phyloP scores from a whole-genome alignment of 1,140 invertebrate genomes.

The Ladona fulva region DNA sequence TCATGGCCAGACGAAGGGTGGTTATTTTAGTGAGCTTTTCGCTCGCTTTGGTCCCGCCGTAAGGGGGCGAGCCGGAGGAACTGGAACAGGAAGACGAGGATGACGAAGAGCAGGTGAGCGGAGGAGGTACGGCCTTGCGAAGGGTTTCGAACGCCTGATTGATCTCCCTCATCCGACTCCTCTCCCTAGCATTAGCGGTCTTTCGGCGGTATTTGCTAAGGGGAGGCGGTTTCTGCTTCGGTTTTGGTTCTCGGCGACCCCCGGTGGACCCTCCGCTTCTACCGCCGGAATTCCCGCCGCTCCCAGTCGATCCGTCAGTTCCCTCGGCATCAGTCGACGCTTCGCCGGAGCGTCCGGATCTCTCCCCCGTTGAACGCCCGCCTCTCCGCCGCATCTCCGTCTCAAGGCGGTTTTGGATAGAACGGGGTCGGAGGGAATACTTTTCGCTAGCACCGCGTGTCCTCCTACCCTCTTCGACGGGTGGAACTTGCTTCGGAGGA shows the following conservation, averaged over 20 bases:
- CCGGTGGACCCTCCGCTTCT: conserved; percentile 5
- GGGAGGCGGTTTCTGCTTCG: conserved; percentile 67
- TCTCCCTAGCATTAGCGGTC: conserved; percentile 79
- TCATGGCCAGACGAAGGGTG: conserved; percentile 74
- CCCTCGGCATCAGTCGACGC: neutral
- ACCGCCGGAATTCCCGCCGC: conserved; percentile 26
- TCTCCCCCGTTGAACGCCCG: conserved; percentile 3
- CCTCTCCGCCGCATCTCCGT: conserved; percentile 34
- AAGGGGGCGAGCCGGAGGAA: conserved; percentile 27
- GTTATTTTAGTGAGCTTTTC: conserved; percentile 84
- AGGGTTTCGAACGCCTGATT: conserved; percentile 78
- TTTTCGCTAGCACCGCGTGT: conserved; percentile 28
- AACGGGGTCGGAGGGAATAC: conserved; percentile 43
- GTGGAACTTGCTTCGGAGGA: neutral
- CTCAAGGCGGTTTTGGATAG: conserved; percentile 42
- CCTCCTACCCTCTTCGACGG: neutral
- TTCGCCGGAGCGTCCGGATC: neutral
- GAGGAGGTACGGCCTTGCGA: conserved; percentile 58
- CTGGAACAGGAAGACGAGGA: conserved; percentile 35
- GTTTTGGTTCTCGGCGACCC: conserved; percentile 33
- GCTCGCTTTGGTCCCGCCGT: conserved; percentile 40
- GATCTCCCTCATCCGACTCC: conserved; percentile 78
- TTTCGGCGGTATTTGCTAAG: conserved; percentile 82
- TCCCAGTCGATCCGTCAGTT: conserved; percentile 35
- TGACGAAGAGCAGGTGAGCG: conserved; percentile 27